A percentile compares a stretch with the other conserved stretches of the same genome.
phyloP scores from a whole-genome alignment of 2,888 invertebrate genomes.

The Apomyelois bistriatella region DNA sequence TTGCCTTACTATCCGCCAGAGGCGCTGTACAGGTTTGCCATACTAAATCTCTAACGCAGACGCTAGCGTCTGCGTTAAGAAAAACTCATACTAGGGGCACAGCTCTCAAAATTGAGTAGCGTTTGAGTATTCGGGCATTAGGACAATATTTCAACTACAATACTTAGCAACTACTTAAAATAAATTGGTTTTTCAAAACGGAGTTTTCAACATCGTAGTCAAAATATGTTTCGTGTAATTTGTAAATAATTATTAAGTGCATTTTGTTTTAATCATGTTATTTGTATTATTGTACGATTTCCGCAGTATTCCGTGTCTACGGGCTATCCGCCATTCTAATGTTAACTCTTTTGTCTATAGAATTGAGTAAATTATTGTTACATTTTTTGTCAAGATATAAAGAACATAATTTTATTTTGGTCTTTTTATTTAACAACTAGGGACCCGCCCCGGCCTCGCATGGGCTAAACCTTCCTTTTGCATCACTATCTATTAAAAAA shows the following conservation, averaged over 20 bases:
- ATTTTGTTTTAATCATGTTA: constrained; percentile 25
- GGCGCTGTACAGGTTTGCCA: too few relatives aligned
- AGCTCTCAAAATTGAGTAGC: too few relatives aligned
- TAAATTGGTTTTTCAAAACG: constrained; percentile 33
- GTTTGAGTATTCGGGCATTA: too few relatives aligned
- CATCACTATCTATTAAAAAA: too few relatives aligned
- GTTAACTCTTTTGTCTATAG: constrained; percentile 61
- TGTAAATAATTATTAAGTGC: constrained; percentile 13
- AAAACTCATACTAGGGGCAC: too few relatives aligned
- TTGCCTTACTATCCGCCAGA: too few relatives aligned
- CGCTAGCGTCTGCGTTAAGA: too few relatives aligned
- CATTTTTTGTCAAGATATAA: constrained; percentile 63
- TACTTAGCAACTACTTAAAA: neutral
- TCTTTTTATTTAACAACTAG: too few relatives aligned
- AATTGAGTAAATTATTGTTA: constrained; percentile 76
- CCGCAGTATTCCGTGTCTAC: constrained; percentile 1
- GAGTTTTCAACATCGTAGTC: constrained; percentile 47
- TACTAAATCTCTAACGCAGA: too few relatives aligned
- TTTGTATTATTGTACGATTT: constrained; percentile 39
- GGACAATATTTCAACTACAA: too few relatives aligned
- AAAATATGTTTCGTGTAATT: neutral
- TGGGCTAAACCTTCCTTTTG: too few relatives aligned
- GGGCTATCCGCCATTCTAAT: constrained; percentile 48
- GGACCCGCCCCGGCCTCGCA: too few relatives aligned
- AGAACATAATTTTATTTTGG: constrained; percentile 64